Conservation (phyloP, 1,140 invertebrate species). For the Cyclina sinensis region DNA sequence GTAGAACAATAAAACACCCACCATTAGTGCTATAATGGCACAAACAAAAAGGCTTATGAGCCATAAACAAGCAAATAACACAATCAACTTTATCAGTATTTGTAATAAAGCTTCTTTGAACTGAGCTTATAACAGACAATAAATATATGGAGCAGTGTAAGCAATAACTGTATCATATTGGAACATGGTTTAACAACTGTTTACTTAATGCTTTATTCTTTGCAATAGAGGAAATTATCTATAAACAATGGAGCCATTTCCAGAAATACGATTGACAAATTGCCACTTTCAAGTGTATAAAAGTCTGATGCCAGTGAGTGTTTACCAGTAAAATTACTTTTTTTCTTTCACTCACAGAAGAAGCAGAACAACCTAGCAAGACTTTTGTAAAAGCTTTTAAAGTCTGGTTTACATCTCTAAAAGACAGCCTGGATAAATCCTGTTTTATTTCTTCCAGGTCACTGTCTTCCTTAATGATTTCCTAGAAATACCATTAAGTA, state of each 20-base stretch:
- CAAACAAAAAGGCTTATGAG: slow-evolving; percentile 24
- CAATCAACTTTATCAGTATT: slow-evolving; percentile 7
- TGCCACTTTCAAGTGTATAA: slow-evolving; percentile 7
- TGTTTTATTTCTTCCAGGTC: too few relatives aligned
- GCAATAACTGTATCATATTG: neutral
- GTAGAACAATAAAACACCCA: neutral
- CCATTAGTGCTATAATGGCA: slow-evolving; percentile 1
- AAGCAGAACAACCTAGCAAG: neutral
- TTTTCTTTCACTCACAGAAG: neutral
- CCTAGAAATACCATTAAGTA: too few relatives aligned
- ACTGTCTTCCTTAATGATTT: too few relatives aligned
- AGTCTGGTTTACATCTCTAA: too few relatives aligned
- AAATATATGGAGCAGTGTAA: neutral
- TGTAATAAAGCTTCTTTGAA: slow-evolving; percentile 2
- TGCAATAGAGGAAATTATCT: slow-evolving; percentile 9
- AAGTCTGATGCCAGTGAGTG: neutral
- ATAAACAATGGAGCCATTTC: slow-evolving; percentile 3
- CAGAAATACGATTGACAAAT: slow-evolving; percentile 8
- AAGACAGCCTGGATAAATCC: too few relatives aligned
- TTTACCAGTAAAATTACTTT: neutral
- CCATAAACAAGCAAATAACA: neutral
- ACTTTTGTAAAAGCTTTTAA: too few relatives aligned
- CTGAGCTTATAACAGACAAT: neutral
- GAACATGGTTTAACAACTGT: neutral
- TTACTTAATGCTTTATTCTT: neutral